A percentile compares a stretch with the other conserved stretches of the same genome.
phyloP scores from a whole-genome alignment of 92 coral and sea anemone genomes.

The Montipora capitata region DNA sequence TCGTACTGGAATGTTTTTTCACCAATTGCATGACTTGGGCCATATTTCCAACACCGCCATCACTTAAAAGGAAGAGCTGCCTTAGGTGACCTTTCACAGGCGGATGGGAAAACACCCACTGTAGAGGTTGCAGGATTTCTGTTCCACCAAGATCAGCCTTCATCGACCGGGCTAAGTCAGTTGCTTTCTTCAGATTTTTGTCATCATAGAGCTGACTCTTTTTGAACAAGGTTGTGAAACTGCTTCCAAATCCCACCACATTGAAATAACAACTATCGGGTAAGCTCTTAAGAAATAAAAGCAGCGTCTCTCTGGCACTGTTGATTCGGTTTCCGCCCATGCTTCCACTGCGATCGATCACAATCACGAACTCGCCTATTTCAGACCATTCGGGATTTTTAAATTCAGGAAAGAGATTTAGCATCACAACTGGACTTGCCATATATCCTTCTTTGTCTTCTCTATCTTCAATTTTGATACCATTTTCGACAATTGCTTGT shows the following conservation, averaged over 20 bases:
- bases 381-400: slow-evolving; percentile 69
- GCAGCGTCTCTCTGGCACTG: slow-evolving; percentile 85
- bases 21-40: slow-evolving; percentile 84
- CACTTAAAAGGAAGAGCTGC: slow-evolving; percentile 92
- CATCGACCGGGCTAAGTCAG: slow-evolving; percentile 67
- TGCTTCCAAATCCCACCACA: slow-evolving; percentile 94
- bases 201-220: slow-evolving; percentile 85
- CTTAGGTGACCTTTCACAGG: slow-evolving; percentile 90
- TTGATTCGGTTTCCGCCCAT: slow-evolving; percentile 75
- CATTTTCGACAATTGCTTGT: slow-evolving; percentile 80
- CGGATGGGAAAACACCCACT: slow-evolving; percentile 82
- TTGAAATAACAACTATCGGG: slow-evolving; percentile 93
- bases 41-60: slow-evolving; percentile 90
- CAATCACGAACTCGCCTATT: slow-evolving; percentile 89
- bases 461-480: slow-evolving; percentile 57
- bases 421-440: slow-evolving; percentile 84
- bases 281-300: slow-evolving; percentile 88
- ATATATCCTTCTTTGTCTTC: slow-evolving; percentile 75
- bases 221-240: slow-evolving; percentile 75
- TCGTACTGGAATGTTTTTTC: slow-evolving; percentile 62
- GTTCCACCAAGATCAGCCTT: slow-evolving; percentile 94
- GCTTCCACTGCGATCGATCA: slow-evolving; percentile 95
- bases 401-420: slow-evolving; percentile 89
- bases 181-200: slow-evolving; percentile 79
- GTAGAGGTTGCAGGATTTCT: slow-evolving; percentile 81